Evolutionary conservation across 2,797 vertebrate genomes (phyloP).

Genomic region (Botia kubotai): DNA sequence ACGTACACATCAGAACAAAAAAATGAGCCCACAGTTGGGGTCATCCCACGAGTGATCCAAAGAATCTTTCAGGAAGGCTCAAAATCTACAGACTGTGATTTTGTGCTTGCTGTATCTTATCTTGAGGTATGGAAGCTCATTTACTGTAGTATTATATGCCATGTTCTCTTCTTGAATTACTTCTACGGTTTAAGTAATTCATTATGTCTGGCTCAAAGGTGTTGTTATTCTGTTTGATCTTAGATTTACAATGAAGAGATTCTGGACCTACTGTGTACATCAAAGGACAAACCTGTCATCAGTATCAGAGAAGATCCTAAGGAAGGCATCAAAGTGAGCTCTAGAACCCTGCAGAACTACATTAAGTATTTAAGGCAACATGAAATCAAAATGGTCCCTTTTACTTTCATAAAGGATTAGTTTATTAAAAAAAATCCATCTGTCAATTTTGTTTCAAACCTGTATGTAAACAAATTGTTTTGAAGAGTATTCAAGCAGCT

Average conservation of each 20-base stretch:
- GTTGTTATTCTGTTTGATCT: not conserved
- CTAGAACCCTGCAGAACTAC: not conserved
- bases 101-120: slow-evolving; percentile 87
- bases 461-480: too few relatives aligned
- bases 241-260: slow-evolving; percentile 98
- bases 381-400: too few relatives aligned
- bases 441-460: too few relatives aligned
- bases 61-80: slow-evolving; percentile 86
- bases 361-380: not conserved
- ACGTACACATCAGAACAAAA: slow-evolving; percentile 90
- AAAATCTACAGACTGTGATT: slow-evolving; percentile 80
- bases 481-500: too few relatives aligned
- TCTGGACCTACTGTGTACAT: slow-evolving; percentile 86
- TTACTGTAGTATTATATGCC: not conserved
- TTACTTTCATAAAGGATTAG: not conserved
- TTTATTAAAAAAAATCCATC: too few relatives aligned
- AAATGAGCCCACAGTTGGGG: slow-evolving; percentile 86
- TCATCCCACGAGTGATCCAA: slow-evolving; percentile 91
- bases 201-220: not conserved
- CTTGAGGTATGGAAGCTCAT: slow-evolving; percentile 82
- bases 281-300: slow-evolving; percentile 85
- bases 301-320: slow-evolving; percentile 95
- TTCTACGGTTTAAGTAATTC: not conserved
- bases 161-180: not conserved
- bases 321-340: slow-evolving; percentile 91